Evolutionary conservation across 2,113 vertebrate genomes (phyloP).

Genomic region (Misgurnus anguillicaudatus): DNA sequence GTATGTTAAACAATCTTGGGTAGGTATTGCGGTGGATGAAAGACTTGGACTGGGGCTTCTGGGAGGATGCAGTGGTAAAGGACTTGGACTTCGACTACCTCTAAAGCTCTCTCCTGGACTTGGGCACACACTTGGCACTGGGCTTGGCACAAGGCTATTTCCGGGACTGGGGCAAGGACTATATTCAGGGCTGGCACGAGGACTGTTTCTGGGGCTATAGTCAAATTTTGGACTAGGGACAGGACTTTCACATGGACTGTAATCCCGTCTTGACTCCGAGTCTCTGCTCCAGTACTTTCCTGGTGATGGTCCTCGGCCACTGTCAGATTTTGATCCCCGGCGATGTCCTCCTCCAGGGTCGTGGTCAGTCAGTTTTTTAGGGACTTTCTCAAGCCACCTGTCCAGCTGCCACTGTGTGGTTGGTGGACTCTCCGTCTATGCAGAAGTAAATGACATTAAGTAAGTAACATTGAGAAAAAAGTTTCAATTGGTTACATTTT

Average conservation of each 20-base stretch:
- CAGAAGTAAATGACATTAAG: not conserved
- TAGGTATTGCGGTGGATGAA: conserved; percentile 41
- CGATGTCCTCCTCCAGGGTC: conserved; percentile 62
- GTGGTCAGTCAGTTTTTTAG: conserved; percentile 78
- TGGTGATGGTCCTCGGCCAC: conserved; percentile 72
- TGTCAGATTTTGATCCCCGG: conserved; percentile 51
- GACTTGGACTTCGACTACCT: conserved; percentile 64
- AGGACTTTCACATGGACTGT: conserved; percentile 67
- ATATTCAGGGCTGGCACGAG: conserved; percentile 72
- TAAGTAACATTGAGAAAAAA: not conserved
- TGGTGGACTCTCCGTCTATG: conserved; percentile 78
- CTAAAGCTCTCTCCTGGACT: conserved; percentile 66
- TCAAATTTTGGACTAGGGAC: conserved; percentile 72
- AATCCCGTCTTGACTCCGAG: conserved; percentile 67
- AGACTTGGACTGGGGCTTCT: conserved; percentile 68
- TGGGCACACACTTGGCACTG: conserved; percentile 66
- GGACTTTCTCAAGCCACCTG: conserved; percentile 94
- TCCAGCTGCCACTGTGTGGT: conserved; percentile 95
- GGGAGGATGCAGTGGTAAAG: conserved; percentile 59
- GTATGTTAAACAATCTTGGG: conserved; percentile 41
- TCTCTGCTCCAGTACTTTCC: conserved; percentile 66
- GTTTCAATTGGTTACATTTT: no score
- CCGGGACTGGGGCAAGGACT: conserved; percentile 73
- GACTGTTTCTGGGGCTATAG: conserved; percentile 77
- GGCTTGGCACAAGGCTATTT: conserved; percentile 59